phyloP scores from a whole-genome alignment of 2,797 vertebrate species.

The Cossypha heuglini region DNA sequence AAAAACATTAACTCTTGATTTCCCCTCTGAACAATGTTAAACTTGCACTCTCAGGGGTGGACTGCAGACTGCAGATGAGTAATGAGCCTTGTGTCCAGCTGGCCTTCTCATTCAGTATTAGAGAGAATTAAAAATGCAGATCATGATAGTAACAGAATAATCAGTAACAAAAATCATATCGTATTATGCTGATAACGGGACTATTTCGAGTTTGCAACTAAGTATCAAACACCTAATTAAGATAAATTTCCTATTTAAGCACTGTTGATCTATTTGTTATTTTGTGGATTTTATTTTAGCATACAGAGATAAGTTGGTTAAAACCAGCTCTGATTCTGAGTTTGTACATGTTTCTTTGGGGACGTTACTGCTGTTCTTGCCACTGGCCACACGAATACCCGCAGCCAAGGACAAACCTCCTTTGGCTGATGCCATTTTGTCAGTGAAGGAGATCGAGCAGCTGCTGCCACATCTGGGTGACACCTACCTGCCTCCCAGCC shows the following conservation, averaged over 20 bases:
- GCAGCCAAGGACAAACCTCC: neutral
- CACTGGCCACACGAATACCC: neutral
- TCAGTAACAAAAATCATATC: neutral
- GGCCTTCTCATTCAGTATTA: neutral
- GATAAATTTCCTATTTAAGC: neutral
- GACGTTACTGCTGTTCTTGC: neutral
- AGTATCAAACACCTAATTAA: neutral
- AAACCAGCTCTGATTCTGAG: neutral
- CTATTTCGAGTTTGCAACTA: neutral
- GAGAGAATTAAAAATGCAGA: neutral
- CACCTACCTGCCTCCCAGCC: conserved; percentile 90
- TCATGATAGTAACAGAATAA: neutral
- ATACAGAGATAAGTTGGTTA: neutral
- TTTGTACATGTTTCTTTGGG: neutral
- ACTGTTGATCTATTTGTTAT: neutral
- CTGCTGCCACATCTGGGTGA: rapidly evolving
- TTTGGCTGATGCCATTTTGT: neutral
- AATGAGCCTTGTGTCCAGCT: neutral
- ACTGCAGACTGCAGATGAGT: neutral
- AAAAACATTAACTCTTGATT: neutral
- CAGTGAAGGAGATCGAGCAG: rapidly evolving
- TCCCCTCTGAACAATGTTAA: neutral
- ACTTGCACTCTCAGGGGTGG: neutral
- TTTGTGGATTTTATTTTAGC: neutral
- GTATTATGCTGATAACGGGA: neutral